Evolutionary conservation across 1,140 invertebrate genomes (phyloP).

Genomic region (Anthonomus grandis): DNA sequence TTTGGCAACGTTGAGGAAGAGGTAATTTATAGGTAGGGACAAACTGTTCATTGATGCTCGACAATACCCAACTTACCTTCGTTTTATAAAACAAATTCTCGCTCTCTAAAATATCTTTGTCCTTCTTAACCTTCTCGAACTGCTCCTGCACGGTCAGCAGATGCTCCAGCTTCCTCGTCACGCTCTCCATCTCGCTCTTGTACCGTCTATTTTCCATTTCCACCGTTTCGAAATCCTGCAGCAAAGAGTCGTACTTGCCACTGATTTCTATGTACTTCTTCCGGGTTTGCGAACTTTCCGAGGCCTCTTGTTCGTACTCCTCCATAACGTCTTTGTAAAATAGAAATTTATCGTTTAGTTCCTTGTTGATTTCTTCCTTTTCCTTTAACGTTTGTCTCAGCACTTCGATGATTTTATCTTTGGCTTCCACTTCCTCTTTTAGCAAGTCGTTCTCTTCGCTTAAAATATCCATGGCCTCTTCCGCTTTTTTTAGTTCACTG

Average conservation of each 20-base stretch:
- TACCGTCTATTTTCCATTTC: slow-evolving; percentile 19
- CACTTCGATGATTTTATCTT: slow-evolving; percentile 23
- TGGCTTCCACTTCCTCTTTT: slow-evolving; percentile 18
- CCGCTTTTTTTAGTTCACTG: slow-evolving; percentile 11
- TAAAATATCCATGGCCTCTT: slow-evolving; percentile 13
- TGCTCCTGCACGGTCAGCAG: slow-evolving; percentile 9
- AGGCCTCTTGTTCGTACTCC: slow-evolving; percentile 20
- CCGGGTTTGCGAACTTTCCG: slow-evolving; percentile 34
- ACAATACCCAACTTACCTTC: slow-evolving; percentile 35
- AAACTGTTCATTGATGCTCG: too few species aligned
- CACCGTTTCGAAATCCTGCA: slow-evolving; percentile 35
- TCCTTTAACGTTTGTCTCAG: slow-evolving; percentile 30
- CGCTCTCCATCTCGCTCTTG: background rate
- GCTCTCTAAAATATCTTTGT: slow-evolving; percentile 30
- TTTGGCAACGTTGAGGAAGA: too few species aligned
- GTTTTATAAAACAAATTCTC: slow-evolving; percentile 21
- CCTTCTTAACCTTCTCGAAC: slow-evolving; percentile 36
- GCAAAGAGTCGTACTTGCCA: slow-evolving; percentile 41
- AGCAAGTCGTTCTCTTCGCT: too few species aligned
- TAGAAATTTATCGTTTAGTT: slow-evolving; percentile 28
- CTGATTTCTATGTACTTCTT: slow-evolving; percentile 44
- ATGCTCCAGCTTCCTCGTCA: slow-evolving; percentile 11
- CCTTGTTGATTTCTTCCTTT: slow-evolving; percentile 28
- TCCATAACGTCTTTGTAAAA: slow-evolving; percentile 34
- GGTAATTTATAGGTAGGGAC: too few species aligned